Evolutionary conservation across 2,797 vertebrate genomes (phyloP), one percentile per base, ranked within the genome.

Genomic region (Xyrichtys novacula): DNA sequence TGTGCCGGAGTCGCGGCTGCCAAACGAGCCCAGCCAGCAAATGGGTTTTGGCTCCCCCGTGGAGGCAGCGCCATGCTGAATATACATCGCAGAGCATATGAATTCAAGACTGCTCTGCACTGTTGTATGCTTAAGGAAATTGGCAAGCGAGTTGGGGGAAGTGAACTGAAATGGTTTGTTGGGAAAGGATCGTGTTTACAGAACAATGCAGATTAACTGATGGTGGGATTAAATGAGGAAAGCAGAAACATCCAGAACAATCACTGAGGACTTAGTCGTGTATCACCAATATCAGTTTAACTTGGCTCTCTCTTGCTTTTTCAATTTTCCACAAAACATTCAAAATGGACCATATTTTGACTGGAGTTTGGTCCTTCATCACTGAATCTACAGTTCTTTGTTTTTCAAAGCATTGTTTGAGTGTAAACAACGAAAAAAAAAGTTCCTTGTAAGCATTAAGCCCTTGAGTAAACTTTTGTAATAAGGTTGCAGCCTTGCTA

Each of bases 121-220:
- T 61, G 76, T 32, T 90, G 85, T 90, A 62, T 89, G 81, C 80
- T 88, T 85, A 83, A 90, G 89, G 71, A 91, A 89, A 91, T 89
- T 90, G 86, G 79, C 86, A 78, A 88, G 80, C 63, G 63, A 85
- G 70, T 82, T 81, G 67, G 78, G 78, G 83, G 83, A 83, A 74
- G 78, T 65, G 76, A 83, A 85, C 43, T 42, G 74, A 87, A 89
- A 90, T 83, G 82, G 74, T 81, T 85, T 84, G 84, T 66, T 74
- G 72, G 73, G 71, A 64, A 85, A 59, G 75, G 65, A 76, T 86
- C 71, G 7, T 74, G 76, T 86, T 88, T 85, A 81, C 62, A 75
- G 67, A 85, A 81, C 83, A 80, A 84, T 74, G 74, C 83, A 85
- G 78, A 88, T 88, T 67, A 85, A 85, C 81, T 38, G 75, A 78